Evolutionary conservation across 2,113 vertebrate species (phyloP), one percentile per base, ranked within the genome.

Genomic region (Corydoras maculifer): DNA sequence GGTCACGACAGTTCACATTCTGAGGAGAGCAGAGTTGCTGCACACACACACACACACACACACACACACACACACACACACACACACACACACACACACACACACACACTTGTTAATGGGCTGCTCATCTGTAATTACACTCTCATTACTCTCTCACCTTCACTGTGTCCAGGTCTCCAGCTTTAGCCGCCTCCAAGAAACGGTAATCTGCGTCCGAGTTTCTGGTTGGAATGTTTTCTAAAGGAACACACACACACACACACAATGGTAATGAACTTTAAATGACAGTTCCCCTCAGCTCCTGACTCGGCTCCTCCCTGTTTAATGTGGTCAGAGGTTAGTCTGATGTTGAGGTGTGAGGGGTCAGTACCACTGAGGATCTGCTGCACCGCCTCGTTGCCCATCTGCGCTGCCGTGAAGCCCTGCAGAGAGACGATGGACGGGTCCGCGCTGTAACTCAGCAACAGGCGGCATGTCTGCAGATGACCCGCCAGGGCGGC

Each of bases 21-120:
- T 98, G 97, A 53, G 97, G 93, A 68, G 94, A 97, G 88, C 95
- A 99, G 69, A 98, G 93, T 96, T 98, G 96, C 96, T 98, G 80
- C 55, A 76, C 65, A 11, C 14, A 9, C 63, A 76, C 9, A 78
- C 50, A 31, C 12, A 18, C 55, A 14, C 50, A 53, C 57, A 18
- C 3, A 11, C 25, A 62, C 11, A n/a, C 1, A 12, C 3, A 5
- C 25, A 51, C 30, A 64, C 68, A 25, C 29, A 11, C 65, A 49
- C 50, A 31, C 12, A 18, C 55, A 14, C 50, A 53, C 57, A 18
- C 3, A 11, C 25, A 62, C 11, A n/a, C 1, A 12, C 3, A 5
- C 25, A 51, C 30, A 64, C 68, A 25, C 29, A 11, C 65, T 1
- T 2, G 18, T 25, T 25, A 25, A 25, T 25, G 18, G 18, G 18